Conservation (phyloP, 2,113 vertebrate genomes). For the Paedocypris sp. region DNA sequence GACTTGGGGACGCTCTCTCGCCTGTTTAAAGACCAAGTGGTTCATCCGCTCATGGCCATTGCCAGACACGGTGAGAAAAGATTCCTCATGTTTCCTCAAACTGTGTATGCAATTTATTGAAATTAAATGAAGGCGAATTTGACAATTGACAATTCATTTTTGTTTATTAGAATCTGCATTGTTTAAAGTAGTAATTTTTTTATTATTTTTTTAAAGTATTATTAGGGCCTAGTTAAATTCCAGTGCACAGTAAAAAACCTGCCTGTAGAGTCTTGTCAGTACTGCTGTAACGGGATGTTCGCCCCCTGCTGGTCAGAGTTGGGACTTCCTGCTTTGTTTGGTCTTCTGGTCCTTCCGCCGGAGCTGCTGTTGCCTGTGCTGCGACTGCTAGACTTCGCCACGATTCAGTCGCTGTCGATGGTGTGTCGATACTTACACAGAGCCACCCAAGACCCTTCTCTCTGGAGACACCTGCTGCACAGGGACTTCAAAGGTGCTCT, state of each 20-base stretch:
- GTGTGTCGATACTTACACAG: constrained; percentile 65
- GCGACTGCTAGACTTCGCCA: constrained; percentile 71
- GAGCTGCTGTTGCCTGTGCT: constrained; percentile 83
- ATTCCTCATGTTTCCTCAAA: neutral
- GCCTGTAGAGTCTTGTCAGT: no score
- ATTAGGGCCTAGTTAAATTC: no score
- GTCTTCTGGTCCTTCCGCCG: constrained; percentile 74
- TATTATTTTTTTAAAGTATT: no score
- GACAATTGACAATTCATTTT: no score
- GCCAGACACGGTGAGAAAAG: constrained; percentile 74
- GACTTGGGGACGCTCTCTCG: constrained; percentile 79
- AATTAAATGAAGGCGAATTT: no score
- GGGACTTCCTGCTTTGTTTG: constrained; percentile 82
- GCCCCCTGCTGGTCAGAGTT: no score
- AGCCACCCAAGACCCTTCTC: constrained; percentile 65
- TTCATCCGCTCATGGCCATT: constrained; percentile 80
- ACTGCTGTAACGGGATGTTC: no score
- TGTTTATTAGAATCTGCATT: no score
- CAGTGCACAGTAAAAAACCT: no score
- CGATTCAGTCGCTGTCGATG: constrained; percentile 68
- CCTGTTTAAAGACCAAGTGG: constrained; percentile 86
- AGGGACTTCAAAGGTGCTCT: constrained; percentile 76
- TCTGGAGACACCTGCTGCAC: constrained; percentile 83
- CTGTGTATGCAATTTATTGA: no score
- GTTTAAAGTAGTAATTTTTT: no score